phyloP scores from a whole-genome alignment of 2,113 vertebrate species.

The Phasianus colchicus region DNA sequence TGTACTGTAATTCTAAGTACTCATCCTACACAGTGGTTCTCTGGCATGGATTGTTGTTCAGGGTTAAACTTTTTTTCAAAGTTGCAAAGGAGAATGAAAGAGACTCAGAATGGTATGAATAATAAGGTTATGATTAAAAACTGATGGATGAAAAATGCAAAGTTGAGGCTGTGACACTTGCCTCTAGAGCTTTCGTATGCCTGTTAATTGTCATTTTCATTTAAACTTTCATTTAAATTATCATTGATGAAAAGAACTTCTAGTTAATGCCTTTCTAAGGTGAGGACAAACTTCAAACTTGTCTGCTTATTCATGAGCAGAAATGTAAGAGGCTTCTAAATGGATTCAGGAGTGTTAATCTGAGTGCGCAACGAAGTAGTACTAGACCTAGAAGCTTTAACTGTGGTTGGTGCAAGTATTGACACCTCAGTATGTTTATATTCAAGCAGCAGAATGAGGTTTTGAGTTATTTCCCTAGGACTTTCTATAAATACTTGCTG shows the following conservation, averaged over 20 bases:
- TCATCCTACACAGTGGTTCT: not conserved
- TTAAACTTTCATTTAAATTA: not conserved
- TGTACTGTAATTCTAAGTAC: not conserved
- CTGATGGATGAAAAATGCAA: not conserved
- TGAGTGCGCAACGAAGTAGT: not conserved
- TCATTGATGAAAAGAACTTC: not conserved
- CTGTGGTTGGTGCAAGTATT: not conserved
- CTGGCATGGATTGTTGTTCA: not conserved
- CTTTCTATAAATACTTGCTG: not conserved
- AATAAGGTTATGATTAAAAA: slow-evolving; percentile 8
- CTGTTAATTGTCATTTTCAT: not conserved
- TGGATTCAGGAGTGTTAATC: not conserved
- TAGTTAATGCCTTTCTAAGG: not conserved
- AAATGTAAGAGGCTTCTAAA: not conserved
- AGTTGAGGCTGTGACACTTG: not conserved
- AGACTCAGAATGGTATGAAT: not conserved
- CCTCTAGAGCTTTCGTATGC: not conserved
- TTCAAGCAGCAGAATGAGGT: not conserved
- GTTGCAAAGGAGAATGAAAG: not conserved
- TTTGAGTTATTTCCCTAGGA: not conserved
- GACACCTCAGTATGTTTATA: not conserved
- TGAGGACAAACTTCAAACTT: not conserved
- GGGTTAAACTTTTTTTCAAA: not conserved
- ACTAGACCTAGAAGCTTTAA: not conserved
- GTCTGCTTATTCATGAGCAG: not conserved